These are phyloP conservation scores for Urocynchramus pylzowi DNA, from an alignment of 2,113 vertebrate genomes.

Conservation along the genomic window DNA sequence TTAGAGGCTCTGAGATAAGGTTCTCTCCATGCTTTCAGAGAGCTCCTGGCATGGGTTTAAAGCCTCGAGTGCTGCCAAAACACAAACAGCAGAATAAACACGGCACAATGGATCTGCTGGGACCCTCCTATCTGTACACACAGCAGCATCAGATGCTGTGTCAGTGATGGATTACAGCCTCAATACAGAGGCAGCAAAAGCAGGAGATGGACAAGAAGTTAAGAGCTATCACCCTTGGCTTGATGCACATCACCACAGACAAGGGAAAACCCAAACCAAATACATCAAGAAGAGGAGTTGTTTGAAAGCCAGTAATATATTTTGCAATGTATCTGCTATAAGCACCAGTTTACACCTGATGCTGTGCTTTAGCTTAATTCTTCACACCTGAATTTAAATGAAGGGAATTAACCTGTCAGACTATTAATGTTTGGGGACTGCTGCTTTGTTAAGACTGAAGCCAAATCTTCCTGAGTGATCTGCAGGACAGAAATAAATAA, in stretches of 20 bases:
- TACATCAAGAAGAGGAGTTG: background rate
- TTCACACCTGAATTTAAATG: background rate
- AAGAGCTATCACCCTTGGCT: background rate
- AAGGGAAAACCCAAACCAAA: background rate
- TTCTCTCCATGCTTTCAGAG: rapidly evolving
- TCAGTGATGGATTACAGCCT: background rate
- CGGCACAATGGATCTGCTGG: rapidly evolving
- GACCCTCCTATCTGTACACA: background rate
- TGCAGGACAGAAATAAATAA: background rate
- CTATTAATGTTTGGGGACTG: background rate
- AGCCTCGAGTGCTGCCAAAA: background rate
- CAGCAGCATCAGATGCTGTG: background rate
- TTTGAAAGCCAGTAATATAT: background rate
- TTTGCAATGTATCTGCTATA: background rate
- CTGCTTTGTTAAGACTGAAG: background rate
- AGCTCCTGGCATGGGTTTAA: background rate
- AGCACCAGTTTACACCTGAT: background rate
- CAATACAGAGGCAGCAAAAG: background rate
- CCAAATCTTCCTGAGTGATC: background rate
- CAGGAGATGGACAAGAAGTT: background rate
- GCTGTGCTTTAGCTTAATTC: background rate
- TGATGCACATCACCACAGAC: background rate
- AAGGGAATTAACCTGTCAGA: background rate
- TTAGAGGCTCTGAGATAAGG: background rate
- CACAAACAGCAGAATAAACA: background rate